phyloP scores from a whole-genome alignment of 2,113 vertebrate genomes.

The Corythornis madagascariensis region DNA sequence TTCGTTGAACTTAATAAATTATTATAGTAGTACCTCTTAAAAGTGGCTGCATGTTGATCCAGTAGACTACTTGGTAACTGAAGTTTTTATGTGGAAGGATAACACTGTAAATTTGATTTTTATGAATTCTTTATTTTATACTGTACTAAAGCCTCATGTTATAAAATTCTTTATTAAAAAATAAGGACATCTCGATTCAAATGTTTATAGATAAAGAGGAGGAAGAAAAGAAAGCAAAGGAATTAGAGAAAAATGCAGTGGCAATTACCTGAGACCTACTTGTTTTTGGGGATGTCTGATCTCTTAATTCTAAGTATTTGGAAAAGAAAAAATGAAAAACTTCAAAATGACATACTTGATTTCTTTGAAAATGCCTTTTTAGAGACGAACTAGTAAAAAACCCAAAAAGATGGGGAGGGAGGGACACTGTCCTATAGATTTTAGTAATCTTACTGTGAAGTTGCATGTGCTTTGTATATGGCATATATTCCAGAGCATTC shows the following conservation, averaged over 20 bases:
- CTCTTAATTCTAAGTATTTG: not conserved
- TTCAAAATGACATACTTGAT: not conserved
- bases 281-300: not conserved
- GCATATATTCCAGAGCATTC: not conserved
- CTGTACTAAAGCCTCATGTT: slow-evolving; percentile 64
- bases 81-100: not conserved
- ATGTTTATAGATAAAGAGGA: slow-evolving; percentile 72
- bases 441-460: not conserved
- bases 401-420: too few relatives aligned
- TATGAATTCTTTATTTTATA: slow-evolving; percentile 14
- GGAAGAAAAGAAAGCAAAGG: slow-evolving; percentile 72
- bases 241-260: slow-evolving; percentile 55
- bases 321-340: not conserved
- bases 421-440: accelerated
- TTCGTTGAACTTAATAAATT: not conserved
- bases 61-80: not conserved
- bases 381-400: not conserved
- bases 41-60: slow-evolving; percentile 28
- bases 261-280: slow-evolving; percentile 67
- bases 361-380: not conserved
- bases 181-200: slow-evolving; percentile 63
- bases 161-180: not conserved
- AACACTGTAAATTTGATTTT: slow-evolving; percentile 73
- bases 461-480: not conserved
- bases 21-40: not conserved